Base-by-base conservation (phyloP, 2,113 vertebrate species). In the Mungos mungo region DNA sequence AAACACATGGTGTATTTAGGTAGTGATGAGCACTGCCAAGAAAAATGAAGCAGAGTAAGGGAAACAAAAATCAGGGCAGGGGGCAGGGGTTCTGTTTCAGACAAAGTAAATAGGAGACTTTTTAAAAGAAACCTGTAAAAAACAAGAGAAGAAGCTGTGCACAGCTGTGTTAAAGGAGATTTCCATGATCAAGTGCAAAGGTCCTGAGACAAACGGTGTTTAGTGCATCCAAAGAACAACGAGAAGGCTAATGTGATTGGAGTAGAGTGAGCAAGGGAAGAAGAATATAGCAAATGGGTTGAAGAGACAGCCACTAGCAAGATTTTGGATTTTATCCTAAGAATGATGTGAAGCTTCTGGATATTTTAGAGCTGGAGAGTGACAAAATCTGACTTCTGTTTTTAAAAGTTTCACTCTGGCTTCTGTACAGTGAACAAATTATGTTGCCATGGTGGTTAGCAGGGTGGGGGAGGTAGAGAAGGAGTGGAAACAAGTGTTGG, bases 311-410 rank as follows among this genome's bases (percentile, higher is more conserved):
- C 31, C 33, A 54, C 79, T 4, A 71, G 15, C 52, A 66, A 81
- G 71, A 66, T 13, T 57, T 63, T 54, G 33, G 57, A 50, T 33
- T 79, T 96, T 79, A 76, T 88, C 74, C 88, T 41, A 83, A 97
- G 65, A 79, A 92, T 96, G 84, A 23, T 47, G 50, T 93, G 97
- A 97, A 92, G 21, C 27, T 74, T 54, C 81, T 57, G 69, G 38
- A 16, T 89, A 77, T 84, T 87, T 88, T 31, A 52, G 77, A 96
- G 35, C 60, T 68, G 7, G 35, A n/a, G 52, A 97, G 31, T 8
- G 38, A 81, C 15, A 5, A 88, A 29, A 85, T 91, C 63, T 77
- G 45, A 90, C 35, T 86, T 86, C 71, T 35, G 14, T 54, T 72
- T 92, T 35, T 92, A 29, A 41, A 88, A 65, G 86, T 81, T 85